Base-by-base conservation (phyloP, 2,797 vertebrate species). In the Micropoecilia bifurca region DNA sequence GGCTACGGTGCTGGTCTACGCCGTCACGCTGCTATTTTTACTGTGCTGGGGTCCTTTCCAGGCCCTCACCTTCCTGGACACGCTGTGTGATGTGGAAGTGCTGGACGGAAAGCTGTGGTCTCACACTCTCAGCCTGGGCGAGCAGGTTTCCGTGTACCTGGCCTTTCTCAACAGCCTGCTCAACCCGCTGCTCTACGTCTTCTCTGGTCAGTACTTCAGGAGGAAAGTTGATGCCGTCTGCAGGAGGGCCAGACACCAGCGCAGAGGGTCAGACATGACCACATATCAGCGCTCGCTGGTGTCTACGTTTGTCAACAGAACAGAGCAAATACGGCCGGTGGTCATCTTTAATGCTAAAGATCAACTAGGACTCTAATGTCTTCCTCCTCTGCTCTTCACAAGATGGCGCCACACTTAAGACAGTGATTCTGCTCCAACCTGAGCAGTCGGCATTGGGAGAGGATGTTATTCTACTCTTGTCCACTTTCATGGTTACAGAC, bases 1-100 rank as follows among this genome's bases (percentile, higher is more conserved):
- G 90, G 95, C 97, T 46, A 96, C 96, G 0, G 3, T 85, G 4
- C 86, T 99, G 71, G 88, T 99, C 33, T 96, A 96, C 43, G 79
- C 94, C 0, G 97, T 99, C 73, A 96, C 96, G 0, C 74, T 97
- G n/a, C 84, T 97, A 0, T 99, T 98, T 28, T 12, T 99, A 0
- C 0, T 96, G 33, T 98, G 97, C 78, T 99, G 98, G 98, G 92
- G 96, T 59, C 98, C 98, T 0, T 98, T 97, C 86, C 97, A 99
- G 80, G 30, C 97, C 53, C 94, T 93, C 81, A 97, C 96, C 0
- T 87, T 98, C 74, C 90, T 99, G 0, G 96, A 97, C 74, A 94
- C 90, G 0, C 92, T 98, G 48, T 78, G 75, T 33, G 89, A 87
- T 3, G 20, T 95, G 0, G 0, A 12, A 0, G 20, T 95, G 0